Evolutionary conservation across 2,797 vertebrate genomes (phyloP).

Genomic region (Trichosurus vulpecula): DNA sequence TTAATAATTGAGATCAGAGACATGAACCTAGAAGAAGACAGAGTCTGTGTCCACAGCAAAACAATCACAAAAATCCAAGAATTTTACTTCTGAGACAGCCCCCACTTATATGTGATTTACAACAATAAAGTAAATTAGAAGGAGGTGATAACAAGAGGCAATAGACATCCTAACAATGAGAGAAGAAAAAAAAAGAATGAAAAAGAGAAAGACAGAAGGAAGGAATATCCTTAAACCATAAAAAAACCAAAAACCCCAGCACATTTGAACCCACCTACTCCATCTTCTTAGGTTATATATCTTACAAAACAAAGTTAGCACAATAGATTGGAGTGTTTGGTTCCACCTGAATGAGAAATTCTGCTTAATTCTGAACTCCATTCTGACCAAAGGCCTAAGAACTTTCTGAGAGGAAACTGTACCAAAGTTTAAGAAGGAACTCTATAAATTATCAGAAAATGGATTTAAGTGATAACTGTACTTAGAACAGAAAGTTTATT

Average conservation of each 20-base stretch:
- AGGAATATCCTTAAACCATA: neutral
- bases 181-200: neutral
- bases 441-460: neutral
- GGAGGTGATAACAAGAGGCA: neutral
- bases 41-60: neutral
- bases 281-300: neutral
- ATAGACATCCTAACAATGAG: neutral
- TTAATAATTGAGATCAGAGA: constrained; percentile 34
- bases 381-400: neutral
- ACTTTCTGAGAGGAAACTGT: neutral
- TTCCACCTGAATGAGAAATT: neutral
- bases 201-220: neutral
- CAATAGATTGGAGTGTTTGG: neutral
- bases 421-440: neutral
- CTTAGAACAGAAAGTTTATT: neutral
- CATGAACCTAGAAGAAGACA: neutral
- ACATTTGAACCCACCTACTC: neutral
- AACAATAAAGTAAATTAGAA: neutral
- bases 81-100: constrained; percentile 49
- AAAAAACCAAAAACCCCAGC: neutral
- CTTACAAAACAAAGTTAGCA: neutral
- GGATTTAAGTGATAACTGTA: neutral
- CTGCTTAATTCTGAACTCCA: neutral
- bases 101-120: constrained; percentile 40
- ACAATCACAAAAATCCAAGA: constrained; percentile 27